Base-by-base conservation (phyloP, 2,113 vertebrate genomes). In the Phrynocephalus versicolor region DNA sequence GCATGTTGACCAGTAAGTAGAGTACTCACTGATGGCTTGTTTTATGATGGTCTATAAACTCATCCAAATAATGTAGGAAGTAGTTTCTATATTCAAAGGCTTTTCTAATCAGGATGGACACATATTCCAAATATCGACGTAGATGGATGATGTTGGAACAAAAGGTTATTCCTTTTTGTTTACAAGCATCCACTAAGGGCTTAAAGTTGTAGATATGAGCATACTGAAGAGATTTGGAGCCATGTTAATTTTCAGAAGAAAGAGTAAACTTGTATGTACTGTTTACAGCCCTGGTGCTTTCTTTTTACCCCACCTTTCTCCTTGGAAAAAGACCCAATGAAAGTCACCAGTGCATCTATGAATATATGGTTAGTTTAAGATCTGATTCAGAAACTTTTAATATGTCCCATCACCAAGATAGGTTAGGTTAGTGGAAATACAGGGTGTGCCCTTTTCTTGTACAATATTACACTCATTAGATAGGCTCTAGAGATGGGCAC, bases 141-240 rank as follows among this genome's bases (percentile, higher is more conserved):
- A 76, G 39, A 76, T 55, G 25, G 30, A 81, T 76, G 87, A 78
- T 72, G 76, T 0, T 23, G 60, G 80, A 82, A 89, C 45, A 81
- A 91, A 73, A 33, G 69, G 60, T 89, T 91, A 2, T 1, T 84
- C 82, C 70, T 73, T 84, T 88, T 75, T 71, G 83, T 90, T 91
- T 92, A 67, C 33, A 55, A 81, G 30, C 87, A 73, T 81, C 85
- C 58, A 58, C 41, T 90, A 74, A 67, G 91, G 87, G 85, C 89
- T 92, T 90, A 37, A 37, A 67, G 21, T 15, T 80, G 37, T 57
- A 75, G 71, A 23, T 75, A 39, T 67, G 30, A 14, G 60, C 67
- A 69, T 39, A 21, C 35, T 74, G 45, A 39, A 75, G 62, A 86
- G 37, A 39, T 23, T 23, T 21, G 64, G 79, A 76, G 33, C 33